phyloP scores from a whole-genome alignment of 2,797 vertebrate genomes.

The Streptopelia turtur region DNA sequence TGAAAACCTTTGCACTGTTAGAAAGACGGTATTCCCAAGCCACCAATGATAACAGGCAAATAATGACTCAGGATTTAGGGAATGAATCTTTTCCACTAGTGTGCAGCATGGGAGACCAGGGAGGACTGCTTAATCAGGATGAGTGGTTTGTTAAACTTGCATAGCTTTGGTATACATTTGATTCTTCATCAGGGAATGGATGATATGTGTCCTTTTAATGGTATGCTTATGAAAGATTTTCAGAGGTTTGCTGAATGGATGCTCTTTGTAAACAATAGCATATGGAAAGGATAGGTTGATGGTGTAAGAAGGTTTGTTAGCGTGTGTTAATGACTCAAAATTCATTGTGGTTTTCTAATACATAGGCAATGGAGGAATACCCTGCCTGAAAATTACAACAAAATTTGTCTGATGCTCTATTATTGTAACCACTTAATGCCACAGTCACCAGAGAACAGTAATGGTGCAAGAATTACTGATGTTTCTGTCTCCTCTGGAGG shows the following conservation, averaged over 20 bases:
- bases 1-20: neutral
- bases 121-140: neutral
- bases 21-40: neutral
- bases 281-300: neutral
- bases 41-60: neutral
- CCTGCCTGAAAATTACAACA: neutral
- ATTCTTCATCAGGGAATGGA: neutral
- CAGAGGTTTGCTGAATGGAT: neutral
- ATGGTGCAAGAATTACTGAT: neutral
- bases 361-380: neutral
- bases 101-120: neutral
- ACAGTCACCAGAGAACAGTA: neutral
- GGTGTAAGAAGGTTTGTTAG: neutral
- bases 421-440: neutral
- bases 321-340: neutral
- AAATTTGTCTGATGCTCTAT: neutral
- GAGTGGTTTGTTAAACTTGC: neutral
- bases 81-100: neutral
- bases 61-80: neutral
- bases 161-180: neutral
- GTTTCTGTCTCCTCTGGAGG: neutral
- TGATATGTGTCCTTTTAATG: neutral
- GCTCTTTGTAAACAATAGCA: neutral
- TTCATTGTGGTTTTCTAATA: neutral
- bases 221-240: neutral